phyloP scores from a whole-genome alignment of 2,888 invertebrate genomes.

The Dexiosoma caninum region DNA sequence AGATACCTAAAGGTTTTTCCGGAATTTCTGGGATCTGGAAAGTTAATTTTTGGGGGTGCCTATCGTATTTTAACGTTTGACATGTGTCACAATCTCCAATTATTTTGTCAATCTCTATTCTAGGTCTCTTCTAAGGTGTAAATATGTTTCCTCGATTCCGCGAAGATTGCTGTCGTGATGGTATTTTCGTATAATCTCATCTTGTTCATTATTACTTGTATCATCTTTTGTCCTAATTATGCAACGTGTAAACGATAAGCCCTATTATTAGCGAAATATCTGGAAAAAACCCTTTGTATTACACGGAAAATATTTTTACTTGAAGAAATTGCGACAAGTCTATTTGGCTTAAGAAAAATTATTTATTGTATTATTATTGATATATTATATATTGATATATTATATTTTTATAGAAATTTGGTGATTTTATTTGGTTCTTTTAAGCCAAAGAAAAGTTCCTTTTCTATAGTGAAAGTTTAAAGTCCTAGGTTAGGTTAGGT shows the following conservation, averaged over 20 bases:
- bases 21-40: constrained; percentile 52
- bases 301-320: neutral
- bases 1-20: constrained; percentile 14
- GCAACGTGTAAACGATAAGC: neutral
- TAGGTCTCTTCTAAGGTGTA: neutral
- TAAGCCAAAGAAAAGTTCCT: constrained; percentile 63
- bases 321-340: neutral
- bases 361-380: constrained; percentile 1
- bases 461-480: constrained; percentile 67
- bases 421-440: constrained; percentile 36
- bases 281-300: neutral
- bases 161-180: constrained; percentile 19
- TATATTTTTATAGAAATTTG: neutral
- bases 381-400: too few relatives aligned
- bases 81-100: neutral
- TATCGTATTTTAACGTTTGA: constrained; percentile 50
- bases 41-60: constrained; percentile 22
- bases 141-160: constrained; percentile 16
- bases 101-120: neutral
- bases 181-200: constrained; percentile 1
- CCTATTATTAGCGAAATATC: constrained; percentile 3
- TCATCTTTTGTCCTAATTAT: too few relatives aligned
- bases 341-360: constrained; percentile 5
- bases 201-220: neutral
- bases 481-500: too few relatives aligned